Evolutionary conservation across 2,113 vertebrate genomes (phyloP).

Genomic region (rat (Rattus norvegicus)): DNA sequence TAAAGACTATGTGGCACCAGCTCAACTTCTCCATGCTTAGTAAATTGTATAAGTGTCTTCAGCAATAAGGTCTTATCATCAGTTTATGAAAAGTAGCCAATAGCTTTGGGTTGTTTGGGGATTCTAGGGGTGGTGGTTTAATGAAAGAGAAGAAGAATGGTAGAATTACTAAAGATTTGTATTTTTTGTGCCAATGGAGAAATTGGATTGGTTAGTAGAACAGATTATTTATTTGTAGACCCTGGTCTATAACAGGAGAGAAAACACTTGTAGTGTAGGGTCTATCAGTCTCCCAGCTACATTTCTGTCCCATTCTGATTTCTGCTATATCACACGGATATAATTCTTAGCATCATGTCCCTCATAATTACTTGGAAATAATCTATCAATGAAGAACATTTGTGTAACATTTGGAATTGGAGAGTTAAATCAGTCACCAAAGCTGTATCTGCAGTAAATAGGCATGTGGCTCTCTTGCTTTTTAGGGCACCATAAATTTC

Average conservation of each 20-base stretch:
- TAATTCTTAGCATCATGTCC: neutral
- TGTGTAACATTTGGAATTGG: neutral
- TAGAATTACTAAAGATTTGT: neutral
- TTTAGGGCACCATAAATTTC: neutral
- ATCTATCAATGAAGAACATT: neutral
- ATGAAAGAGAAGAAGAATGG: neutral
- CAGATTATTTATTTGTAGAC: neutral
- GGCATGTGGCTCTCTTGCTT: neutral
- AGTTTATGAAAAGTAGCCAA: neutral
- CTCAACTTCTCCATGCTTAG: neutral
- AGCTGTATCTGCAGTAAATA: neutral
- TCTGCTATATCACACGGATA: neutral
- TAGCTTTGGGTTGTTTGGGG: neutral
- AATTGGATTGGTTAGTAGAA: neutral
- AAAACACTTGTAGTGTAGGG: neutral
- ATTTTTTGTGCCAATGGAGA: neutral
- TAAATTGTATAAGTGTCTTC: neutral
- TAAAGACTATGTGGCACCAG: neutral
- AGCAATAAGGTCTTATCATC: neutral
- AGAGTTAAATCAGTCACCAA: neutral
- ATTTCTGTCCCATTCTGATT: neutral
- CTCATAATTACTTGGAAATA: neutral
- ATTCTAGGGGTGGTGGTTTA: neutral
- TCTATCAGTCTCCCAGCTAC: neutral
- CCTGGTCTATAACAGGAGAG: neutral